phyloP scores from a whole-genome alignment of 1,140 invertebrate genomes.

The Drosophila rhopaloa region DNA sequence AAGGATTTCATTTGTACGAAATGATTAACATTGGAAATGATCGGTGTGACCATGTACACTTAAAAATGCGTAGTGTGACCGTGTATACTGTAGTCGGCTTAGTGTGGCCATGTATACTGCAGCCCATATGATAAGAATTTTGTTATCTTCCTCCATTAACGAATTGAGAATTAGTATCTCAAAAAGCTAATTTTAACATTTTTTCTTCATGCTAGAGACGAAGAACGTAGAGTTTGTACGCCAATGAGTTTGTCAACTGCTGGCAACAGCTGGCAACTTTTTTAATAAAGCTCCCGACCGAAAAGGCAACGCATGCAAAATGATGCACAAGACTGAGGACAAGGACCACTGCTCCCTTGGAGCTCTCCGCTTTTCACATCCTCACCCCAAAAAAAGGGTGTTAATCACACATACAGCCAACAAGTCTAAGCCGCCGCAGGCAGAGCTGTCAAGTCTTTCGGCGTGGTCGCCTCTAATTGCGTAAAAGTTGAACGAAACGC shows the following conservation, averaged over 20 bases:
- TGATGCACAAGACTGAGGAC: constrained; percentile 51
- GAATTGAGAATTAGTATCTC: too few species aligned
- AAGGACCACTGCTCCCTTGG: constrained; percentile 20
- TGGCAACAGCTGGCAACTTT: constrained; percentile 67
- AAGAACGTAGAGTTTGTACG: constrained; percentile 12
- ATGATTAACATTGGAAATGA: not conserved
- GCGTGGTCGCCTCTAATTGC: constrained; percentile 50
- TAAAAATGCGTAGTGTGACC: not conserved
- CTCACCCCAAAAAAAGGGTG: constrained; percentile 23
- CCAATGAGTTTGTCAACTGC: constrained; percentile 79
- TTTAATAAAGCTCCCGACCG: constrained; percentile 67
- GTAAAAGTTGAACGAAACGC: constrained; percentile 51
- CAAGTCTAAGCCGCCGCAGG: constrained; percentile 42
- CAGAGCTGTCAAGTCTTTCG: constrained; percentile 45
- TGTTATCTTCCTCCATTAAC: too few species aligned
- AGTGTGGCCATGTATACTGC: not conserved
- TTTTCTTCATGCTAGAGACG: not conserved
- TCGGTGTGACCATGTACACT: not conserved
- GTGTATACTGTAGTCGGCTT: not conserved
- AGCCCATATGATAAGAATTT: not conserved
- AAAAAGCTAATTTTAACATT: not conserved
- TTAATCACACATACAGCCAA: constrained; percentile 47
- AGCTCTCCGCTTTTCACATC: not conserved
- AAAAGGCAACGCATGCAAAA: constrained; percentile 67
- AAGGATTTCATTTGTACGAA: too few species aligned